These are phyloP conservation scores for Balaeniceps rex DNA, from an alignment of 2,113 vertebrate genomes.

Conservation along the genomic window DNA sequence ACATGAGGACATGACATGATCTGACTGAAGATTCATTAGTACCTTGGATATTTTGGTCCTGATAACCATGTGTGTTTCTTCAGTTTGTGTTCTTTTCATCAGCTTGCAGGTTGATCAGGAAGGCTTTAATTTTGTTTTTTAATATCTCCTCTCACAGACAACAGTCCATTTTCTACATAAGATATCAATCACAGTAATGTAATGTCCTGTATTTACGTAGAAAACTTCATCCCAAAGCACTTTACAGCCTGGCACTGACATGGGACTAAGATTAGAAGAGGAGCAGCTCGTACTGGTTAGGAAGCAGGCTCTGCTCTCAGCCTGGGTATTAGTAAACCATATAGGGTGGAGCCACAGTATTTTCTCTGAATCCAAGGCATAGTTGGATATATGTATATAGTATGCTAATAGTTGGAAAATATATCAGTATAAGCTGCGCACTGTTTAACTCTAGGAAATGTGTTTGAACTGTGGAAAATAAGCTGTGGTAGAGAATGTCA, in stretches of 20 bases:
- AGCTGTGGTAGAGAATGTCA: not conserved
- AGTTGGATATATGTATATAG: no score
- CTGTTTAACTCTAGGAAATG: not conserved
- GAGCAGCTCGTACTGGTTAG: not conserved
- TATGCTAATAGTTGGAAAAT: not conserved
- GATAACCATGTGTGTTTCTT: not conserved
- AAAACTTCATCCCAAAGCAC: not conserved
- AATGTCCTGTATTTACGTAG: not conserved
- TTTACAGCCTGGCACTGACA: not conserved
- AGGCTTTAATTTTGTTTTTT: not conserved
- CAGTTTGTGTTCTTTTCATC: not conserved
- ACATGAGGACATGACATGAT: not conserved
- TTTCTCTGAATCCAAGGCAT: not conserved
- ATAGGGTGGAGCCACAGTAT: not conserved
- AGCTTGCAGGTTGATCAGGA: not conserved
- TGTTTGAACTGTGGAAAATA: not conserved
- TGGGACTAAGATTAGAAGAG: not conserved
- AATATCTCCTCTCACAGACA: not conserved
- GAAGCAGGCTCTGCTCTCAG: not conserved
- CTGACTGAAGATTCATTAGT: not conserved
- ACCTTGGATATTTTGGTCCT: not conserved
- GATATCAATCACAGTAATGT: not conserved
- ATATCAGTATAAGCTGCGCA: not conserved
- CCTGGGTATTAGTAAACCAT: not conserved
- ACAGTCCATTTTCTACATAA: not conserved